These are phyloP conservation scores for Melitaea cinxia DNA, from an alignment of 1,140 invertebrate species.

Conservation along the genomic window DNA sequence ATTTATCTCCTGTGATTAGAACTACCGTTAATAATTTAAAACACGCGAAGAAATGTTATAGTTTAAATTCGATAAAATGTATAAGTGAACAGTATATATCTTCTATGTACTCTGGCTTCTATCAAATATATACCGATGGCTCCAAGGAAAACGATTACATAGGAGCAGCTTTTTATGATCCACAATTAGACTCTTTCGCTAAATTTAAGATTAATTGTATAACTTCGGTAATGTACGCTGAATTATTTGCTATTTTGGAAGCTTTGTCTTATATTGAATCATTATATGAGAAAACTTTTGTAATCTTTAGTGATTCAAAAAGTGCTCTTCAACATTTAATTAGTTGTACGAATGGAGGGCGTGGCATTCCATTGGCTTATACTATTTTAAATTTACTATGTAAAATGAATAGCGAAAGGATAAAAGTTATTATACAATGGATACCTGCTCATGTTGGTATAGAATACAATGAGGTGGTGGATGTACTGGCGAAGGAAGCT, in stretches of 20 bases:
- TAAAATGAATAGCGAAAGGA: background rate
- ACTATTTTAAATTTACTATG: background rate
- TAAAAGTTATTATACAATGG: background rate
- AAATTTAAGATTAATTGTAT: background rate
- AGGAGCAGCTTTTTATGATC: background rate
- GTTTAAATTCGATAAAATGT: too few relatives aligned
- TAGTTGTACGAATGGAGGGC: too few relatives aligned
- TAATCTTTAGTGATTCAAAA: background rate
- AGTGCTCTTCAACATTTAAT: background rate
- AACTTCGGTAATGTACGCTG: background rate
- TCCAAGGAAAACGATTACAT: background rate
- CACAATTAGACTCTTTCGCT: background rate
- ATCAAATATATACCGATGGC: slow-evolving; percentile 3
- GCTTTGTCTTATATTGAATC: slow-evolving; percentile 6
- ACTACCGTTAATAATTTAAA: too few relatives aligned
- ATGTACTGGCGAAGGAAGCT: background rate
- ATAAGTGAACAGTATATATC: too few relatives aligned
- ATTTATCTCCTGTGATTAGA: background rate
- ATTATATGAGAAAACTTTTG: background rate
- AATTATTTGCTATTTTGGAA: background rate
- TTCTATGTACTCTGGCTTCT: background rate
- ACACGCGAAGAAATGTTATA: too few relatives aligned
- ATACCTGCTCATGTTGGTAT: background rate
- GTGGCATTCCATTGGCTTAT: background rate
- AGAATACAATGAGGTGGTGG: background rate